Conservation (phyloP, 35 echinoderm and acorn worm genomes). For the Chiridota heheva region DNA sequence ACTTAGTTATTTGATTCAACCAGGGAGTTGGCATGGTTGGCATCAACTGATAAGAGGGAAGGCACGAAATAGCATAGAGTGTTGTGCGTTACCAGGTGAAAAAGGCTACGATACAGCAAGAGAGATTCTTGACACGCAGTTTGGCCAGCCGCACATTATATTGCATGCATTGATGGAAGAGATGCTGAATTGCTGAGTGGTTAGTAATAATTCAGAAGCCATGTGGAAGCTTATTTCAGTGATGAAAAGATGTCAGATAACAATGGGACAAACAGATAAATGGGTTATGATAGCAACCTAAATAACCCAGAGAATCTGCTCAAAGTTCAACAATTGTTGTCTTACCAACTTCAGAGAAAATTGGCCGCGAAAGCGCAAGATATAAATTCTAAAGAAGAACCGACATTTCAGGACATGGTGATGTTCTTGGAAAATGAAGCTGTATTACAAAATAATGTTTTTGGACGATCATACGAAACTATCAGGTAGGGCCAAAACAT, state of each 20-base stretch:
- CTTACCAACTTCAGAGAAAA: conserved; percentile 7
- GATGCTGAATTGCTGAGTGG: conserved; percentile 26
- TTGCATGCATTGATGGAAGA: conserved; percentile 48
- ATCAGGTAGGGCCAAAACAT: conserved; percentile 27
- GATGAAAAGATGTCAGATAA: conserved; percentile 32
- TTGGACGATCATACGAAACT: conserved; percentile 4
- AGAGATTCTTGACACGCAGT: conserved; percentile 30
- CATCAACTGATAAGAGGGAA: conserved; percentile 44
- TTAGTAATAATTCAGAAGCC: background rate
- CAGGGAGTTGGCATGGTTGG: too few species aligned
- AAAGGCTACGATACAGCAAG: conserved; percentile 13
- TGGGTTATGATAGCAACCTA: conserved; percentile 26
- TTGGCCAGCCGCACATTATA: conserved; percentile 39
- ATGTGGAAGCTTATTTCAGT: conserved; percentile 23
- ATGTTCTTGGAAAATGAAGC: conserved; percentile 20
- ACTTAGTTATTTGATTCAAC: too few species aligned
- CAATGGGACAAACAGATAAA: background rate
- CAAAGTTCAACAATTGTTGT: conserved; percentile 2
- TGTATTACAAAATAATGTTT: conserved; percentile 13
- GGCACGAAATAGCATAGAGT: conserved; percentile 32
- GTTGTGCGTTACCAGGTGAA: conserved; percentile 9
- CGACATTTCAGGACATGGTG: conserved; percentile 19
- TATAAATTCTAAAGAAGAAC: background rate
- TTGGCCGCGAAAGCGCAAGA: conserved; percentile 18
- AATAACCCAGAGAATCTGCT: conserved; percentile 26